Evolutionary conservation across 2,113 vertebrate genomes (phyloP).

Genomic region (Turdus rufiventris): DNA sequence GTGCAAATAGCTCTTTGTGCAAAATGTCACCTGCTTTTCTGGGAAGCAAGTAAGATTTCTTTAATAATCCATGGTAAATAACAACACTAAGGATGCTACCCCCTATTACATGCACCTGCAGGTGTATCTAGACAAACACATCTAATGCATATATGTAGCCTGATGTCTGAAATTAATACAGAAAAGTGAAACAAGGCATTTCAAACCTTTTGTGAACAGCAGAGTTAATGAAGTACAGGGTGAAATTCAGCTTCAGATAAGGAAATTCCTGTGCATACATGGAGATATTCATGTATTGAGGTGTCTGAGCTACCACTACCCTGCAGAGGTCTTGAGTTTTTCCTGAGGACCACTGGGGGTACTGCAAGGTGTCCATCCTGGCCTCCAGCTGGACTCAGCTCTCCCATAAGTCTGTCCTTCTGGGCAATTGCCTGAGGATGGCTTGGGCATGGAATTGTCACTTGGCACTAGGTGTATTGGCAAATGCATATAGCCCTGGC

Average conservation of each 20-base stretch:
- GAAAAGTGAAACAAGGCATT: not conserved
- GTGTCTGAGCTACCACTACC: fast-evolving
- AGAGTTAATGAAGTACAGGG: not conserved
- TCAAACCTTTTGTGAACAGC: not conserved
- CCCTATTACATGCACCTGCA: not conserved
- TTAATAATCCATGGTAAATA: slow-evolving; percentile 36
- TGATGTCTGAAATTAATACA: not conserved
- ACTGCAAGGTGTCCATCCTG: not conserved
- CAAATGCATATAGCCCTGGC: not conserved
- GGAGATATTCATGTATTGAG: not conserved
- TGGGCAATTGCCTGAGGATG: not conserved
- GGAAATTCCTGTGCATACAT: fast-evolving
- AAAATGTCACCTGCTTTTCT: slow-evolving; percentile 35
- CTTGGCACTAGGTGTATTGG: not conserved
- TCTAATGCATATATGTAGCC: not conserved
- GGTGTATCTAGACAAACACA: not conserved
- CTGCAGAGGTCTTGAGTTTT: not conserved
- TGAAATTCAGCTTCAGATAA: not conserved
- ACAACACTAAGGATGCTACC: not conserved
- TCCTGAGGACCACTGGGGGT: not conserved
- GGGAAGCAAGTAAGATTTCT: not conserved
- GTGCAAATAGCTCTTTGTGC: slow-evolving; percentile 1
- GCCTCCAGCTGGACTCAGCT: not conserved
- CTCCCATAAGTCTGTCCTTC: not conserved
- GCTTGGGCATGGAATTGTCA: not conserved